These are phyloP conservation scores for Harpagus bidentatus DNA, from an alignment of 2,113 vertebrate genomes.

Conservation along the genomic window DNA sequence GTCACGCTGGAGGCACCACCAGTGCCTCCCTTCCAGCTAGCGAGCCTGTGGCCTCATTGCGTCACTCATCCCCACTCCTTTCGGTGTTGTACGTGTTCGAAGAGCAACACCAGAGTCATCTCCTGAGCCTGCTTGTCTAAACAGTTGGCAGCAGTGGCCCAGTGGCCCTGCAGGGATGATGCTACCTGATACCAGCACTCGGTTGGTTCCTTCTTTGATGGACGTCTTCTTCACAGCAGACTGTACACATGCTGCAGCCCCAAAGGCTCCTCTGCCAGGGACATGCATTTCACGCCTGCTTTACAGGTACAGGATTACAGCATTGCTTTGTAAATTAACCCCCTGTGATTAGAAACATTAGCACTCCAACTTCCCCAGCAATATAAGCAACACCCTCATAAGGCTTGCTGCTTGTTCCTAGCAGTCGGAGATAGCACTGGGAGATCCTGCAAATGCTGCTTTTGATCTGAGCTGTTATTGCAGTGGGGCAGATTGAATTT, in stretches of 20 bases:
- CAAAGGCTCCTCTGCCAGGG: neutral
- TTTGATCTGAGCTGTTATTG: neutral
- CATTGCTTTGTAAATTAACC: neutral
- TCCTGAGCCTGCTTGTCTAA: neutral
- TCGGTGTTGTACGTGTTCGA: neutral
- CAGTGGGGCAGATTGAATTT: neutral
- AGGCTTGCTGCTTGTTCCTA: neutral
- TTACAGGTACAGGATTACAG: neutral
- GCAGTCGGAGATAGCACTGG: neutral
- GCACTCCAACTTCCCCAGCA: neutral
- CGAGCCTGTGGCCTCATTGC: neutral
- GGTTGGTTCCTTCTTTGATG: fast-evolving
- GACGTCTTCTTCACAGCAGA: neutral
- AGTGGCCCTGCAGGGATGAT: neutral
- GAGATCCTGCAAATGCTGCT: neutral
- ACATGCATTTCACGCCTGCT: neutral
- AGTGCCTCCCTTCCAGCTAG: neutral
- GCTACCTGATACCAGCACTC: neutral
- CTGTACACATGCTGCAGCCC: neutral
- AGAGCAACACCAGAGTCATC: neutral
- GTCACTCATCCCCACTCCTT: neutral
- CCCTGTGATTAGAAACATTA: neutral
- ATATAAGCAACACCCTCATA: neutral
- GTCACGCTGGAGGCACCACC: neutral
- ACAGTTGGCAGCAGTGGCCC: neutral